These are phyloP conservation scores for Scaptomyza parva DNA, from an alignment of 2,888 invertebrate species.

Conservation along the genomic window DNA sequence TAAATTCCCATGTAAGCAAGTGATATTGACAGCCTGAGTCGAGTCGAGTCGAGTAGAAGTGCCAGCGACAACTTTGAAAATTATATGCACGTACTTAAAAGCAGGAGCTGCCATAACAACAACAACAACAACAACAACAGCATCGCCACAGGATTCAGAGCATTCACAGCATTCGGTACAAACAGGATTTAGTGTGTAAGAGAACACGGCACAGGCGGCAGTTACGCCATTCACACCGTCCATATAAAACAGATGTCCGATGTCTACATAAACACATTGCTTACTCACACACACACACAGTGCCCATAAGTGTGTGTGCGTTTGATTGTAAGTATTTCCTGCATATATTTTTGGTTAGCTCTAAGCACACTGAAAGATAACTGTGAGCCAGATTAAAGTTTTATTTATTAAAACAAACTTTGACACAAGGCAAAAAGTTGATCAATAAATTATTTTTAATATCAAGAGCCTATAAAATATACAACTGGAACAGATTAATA, in stretches of 20 bases:
- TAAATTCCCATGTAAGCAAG: slow-evolving; percentile 78
- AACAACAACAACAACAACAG: slow-evolving; percentile 1
- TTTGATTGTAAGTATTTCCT: slow-evolving; percentile 5
- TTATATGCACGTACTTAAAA: slow-evolving; percentile 78
- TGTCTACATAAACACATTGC: slow-evolving; percentile 51
- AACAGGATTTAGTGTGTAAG: slow-evolving; percentile 1
- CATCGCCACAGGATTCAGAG: slow-evolving; percentile 16
- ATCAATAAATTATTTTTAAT: not conserved
- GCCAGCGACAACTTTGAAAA: slow-evolving; percentile 60
- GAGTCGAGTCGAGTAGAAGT: slow-evolving; percentile 19
- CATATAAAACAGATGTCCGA: slow-evolving; percentile 59
- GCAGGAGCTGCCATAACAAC: slow-evolving; percentile 35
- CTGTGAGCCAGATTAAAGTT: no score
- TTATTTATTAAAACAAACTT: not conserved
- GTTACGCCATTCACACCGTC: slow-evolving; percentile 50
- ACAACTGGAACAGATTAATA: no score
- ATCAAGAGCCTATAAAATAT: not conserved
- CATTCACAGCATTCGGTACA: slow-evolving; percentile 25
- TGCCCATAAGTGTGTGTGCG: not conserved
- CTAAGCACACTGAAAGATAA: slow-evolving; percentile 30
- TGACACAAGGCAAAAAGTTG: not conserved
- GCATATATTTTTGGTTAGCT: slow-evolving; percentile 19
- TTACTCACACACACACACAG: slow-evolving; percentile 1
- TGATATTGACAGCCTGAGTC: slow-evolving; percentile 70
- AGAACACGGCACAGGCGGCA: slow-evolving; percentile 14